phyloP scores from a whole-genome alignment of 2,113 vertebrate genomes.

The Indri indri region DNA sequence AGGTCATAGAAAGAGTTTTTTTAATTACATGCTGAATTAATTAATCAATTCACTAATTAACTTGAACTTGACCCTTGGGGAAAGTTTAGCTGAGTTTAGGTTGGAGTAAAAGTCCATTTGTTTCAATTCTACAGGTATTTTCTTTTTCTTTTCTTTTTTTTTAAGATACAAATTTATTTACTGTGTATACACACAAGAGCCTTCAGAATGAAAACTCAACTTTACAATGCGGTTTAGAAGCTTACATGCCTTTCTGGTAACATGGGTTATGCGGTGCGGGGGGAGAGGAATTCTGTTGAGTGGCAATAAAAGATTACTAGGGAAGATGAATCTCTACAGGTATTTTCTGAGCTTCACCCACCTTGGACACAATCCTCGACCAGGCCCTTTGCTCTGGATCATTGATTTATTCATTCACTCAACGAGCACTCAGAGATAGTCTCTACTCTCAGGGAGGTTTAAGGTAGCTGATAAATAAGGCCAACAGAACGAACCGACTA shows the following conservation, averaged over 20 bases:
- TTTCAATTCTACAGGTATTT: not conserved
- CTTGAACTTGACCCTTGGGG: not conserved
- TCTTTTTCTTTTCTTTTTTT: too few relatives aligned
- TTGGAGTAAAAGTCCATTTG: not conserved
- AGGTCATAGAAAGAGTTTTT: not conserved
- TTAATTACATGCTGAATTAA: not conserved
- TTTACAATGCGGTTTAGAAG: too few relatives aligned
- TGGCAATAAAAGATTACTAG: too few relatives aligned
- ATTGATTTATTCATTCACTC: not conserved
- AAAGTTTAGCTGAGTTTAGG: not conserved
- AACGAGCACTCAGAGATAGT: not conserved
- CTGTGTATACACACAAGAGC: too few relatives aligned
- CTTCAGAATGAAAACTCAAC: too few relatives aligned
- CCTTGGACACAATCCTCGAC: not conserved
- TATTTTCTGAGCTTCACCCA: not conserved
- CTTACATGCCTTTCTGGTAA: too few relatives aligned
- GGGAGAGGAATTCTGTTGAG: too few relatives aligned
- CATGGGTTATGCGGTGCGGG: too few relatives aligned
- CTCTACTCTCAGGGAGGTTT: not conserved
- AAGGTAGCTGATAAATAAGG: not conserved
- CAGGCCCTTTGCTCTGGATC: not conserved
- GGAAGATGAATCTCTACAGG: too few relatives aligned
- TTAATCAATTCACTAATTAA: not conserved
- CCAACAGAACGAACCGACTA: not conserved
- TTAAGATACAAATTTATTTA: too few relatives aligned